Base-by-base conservation (phyloP, 2,113 vertebrate genomes). In the Burhinus oedicnemus region DNA sequence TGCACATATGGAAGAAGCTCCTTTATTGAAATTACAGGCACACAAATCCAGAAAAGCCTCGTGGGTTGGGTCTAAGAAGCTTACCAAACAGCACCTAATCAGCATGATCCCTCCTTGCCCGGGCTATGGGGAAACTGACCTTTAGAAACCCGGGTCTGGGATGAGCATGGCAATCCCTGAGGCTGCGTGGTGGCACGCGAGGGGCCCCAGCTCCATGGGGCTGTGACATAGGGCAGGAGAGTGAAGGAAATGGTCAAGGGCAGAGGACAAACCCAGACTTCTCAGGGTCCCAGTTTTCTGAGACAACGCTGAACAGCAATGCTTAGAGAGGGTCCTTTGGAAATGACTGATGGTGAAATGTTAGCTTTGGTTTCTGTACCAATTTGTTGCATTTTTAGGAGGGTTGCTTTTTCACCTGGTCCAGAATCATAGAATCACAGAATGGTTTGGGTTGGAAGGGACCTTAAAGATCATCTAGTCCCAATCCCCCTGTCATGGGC, bases 11-110 rank as follows among this genome's bases (percentile, higher is more conserved):
- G 96, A 96, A 92, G 71, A 95, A 96, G 90, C 70, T 95, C 90
- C 85, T 96, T 90, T 95, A 65, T 96, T 93, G 96, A 97, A 96
- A 95, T 97, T 96, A 96, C 89, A 81, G 82, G 93, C 92, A 83
- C 89, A 45, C 85, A 96, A 97, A 97, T 97, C 93, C 96, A 91
- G 90, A 92, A 95, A 95, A 93, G 92, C 92, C 78, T 86, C 0
- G 1, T 90, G 85, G 55, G 95, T 79, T 86, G 87, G 86, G 88
- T 87, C n/a, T 93, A 95, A 93, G 95, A 62, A 90, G 91, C 79
- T 92, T 95, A 89, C 62, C 71, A 64, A 88, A 91, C 61, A 12
- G 66, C 62, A 80, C 84, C 85, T 92, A 95, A 95, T 93, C 94
- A 61, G 68, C 19, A 26, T 95, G 87, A 98, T 97, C 95, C 93